A percentile compares a stretch with the other conserved stretches of the same genome.
phyloP scores from a whole-genome alignment of 2,888 invertebrate genomes.

The Platycheirus rosarum region DNA sequence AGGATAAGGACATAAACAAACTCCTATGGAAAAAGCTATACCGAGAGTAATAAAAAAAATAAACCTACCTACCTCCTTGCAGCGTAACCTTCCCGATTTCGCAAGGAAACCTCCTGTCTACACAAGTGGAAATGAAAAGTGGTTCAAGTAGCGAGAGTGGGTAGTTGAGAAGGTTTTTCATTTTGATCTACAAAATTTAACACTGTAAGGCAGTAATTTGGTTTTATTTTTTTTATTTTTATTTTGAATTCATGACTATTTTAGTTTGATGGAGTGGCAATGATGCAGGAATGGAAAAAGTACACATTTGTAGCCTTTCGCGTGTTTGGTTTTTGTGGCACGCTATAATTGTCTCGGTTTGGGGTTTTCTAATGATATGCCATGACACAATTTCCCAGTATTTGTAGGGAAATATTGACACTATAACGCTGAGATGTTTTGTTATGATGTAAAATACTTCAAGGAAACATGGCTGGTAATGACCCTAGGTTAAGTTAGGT shows the following conservation, averaged over 20 bases:
- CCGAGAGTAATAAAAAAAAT: not conserved
- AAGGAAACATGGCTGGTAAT: too few relatives aligned
- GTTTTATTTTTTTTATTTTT: not conserved
- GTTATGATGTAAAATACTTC: too few relatives aligned
- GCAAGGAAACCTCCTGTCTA: not conserved
- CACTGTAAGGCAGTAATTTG: not conserved
- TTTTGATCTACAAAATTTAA: slow-evolving; percentile 10
- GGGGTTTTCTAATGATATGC: too few relatives aligned
- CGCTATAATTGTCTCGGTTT: too few relatives aligned
- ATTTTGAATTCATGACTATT: slow-evolving; percentile 4
- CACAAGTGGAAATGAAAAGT: slow-evolving; percentile 22
- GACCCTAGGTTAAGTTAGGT: too few relatives aligned
- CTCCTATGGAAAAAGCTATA: slow-evolving; percentile 10
- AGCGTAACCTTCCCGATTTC: not conserved
- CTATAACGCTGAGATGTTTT: too few relatives aligned
- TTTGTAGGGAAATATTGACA: too few relatives aligned
- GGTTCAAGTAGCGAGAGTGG: slow-evolving; percentile 10
- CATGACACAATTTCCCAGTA: too few relatives aligned
- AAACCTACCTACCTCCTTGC: not conserved
- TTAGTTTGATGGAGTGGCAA: slow-evolving; percentile 15
- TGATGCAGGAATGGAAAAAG: slow-evolving; percentile 12
- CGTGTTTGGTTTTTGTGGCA: slow-evolving; percentile 6
- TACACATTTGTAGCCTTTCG: not conserved
- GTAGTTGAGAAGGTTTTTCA: slow-evolving; percentile 9
- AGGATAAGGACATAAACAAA: slow-evolving; percentile 23